Evolutionary conservation across 1,140 invertebrate genomes (phyloP).

Genomic region (Nomia melanderi): DNA sequence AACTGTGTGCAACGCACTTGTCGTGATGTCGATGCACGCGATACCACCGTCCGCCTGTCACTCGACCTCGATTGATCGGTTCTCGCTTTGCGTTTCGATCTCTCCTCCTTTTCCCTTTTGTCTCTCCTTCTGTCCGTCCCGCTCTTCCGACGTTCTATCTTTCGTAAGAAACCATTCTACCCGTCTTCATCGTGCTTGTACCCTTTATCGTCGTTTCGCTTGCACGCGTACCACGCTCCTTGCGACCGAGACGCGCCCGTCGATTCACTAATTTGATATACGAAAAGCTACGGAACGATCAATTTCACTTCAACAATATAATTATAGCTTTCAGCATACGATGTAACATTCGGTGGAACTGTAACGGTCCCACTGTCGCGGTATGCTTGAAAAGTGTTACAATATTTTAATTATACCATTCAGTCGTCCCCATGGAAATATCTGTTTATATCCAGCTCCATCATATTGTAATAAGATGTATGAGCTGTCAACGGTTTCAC

Average conservation of each 20-base stretch:
- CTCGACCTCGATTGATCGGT: constrained; percentile 72
- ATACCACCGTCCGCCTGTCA: constrained; percentile 70
- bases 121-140: constrained; percentile 22
- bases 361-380: constrained; percentile 1
- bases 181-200: constrained; percentile 42
- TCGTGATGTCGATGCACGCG: constrained; percentile 67
- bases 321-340: constrained; percentile 22
- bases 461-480: constrained; percentile 10
- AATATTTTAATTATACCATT: constrained; percentile 7
- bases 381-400: neutral
- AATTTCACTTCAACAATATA: constrained; percentile 42
- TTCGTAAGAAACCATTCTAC: constrained; percentile 36
- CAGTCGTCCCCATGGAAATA: no score
- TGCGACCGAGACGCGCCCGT: constrained; percentile 36
- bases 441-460: neutral
- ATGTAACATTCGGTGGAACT: constrained; percentile 1
- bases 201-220: constrained; percentile 62
- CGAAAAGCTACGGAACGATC: constrained; percentile 41
- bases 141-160: constrained; percentile 11
- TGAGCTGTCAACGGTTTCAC: neutral
- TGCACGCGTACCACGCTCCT: constrained; percentile 53
- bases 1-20: constrained; percentile 68
- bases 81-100: constrained; percentile 57
- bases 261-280: constrained; percentile 63
- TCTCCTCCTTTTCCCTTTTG: constrained; percentile 22